Evolutionary conservation across 2,797 vertebrate genomes (phyloP).

Genomic region (Bradypodion ventrale): DNA sequence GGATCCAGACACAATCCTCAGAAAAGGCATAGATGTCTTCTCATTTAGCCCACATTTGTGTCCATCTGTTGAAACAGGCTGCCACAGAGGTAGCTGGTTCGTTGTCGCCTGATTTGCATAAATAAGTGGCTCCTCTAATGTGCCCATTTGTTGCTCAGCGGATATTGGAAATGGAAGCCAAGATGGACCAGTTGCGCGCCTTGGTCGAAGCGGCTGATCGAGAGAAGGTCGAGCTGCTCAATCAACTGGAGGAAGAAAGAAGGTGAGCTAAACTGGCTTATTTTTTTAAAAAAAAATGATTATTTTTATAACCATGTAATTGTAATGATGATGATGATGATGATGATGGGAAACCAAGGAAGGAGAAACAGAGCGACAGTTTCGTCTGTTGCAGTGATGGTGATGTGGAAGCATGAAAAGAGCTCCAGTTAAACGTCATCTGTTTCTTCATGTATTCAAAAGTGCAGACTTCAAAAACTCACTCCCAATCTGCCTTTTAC

Average conservation of each 20-base stretch:
- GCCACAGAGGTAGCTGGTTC: neutral
- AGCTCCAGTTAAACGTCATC: neutral
- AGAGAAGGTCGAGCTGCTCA: constrained; percentile 96
- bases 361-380: neutral
- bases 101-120: neutral
- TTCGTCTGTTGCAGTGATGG: neutral
- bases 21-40: too few relatives aligned
- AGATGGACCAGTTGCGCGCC: constrained; percentile 95
- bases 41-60: too few relatives aligned
- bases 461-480: too few relatives aligned
- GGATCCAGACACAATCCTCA: too few relatives aligned
- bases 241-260: constrained; percentile 96
- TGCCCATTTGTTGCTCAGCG: constrained; percentile 72
- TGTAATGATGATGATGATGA: too few relatives aligned
- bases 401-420: neutral
- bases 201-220: constrained; percentile 96
- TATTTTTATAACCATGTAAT: neutral
- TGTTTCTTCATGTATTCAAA: too few relatives aligned
- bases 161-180: constrained; percentile 90
- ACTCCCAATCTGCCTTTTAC: too few relatives aligned
- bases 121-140: neutral
- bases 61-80: neutral
- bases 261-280: constrained; percentile 76
- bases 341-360: neutral
- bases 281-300: too few relatives aligned